Conservation (phyloP, 2,797 vertebrate species). For the Martes flavigula region DNA sequence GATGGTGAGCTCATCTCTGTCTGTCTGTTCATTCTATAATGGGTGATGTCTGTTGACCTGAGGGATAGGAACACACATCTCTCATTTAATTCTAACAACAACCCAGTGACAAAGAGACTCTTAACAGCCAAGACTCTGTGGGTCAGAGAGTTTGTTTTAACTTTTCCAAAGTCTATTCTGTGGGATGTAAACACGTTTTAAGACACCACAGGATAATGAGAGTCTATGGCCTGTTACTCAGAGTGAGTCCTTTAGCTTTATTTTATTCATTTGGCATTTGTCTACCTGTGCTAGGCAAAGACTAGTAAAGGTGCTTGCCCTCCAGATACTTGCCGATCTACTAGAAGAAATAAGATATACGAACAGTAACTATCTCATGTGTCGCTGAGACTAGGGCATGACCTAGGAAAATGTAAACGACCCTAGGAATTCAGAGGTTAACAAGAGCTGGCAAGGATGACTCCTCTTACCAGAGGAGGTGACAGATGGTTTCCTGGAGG, state of each 20-base stretch:
- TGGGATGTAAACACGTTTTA: neutral
- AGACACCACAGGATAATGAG: neutral
- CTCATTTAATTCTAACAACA: neutral
- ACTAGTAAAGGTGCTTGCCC: neutral
- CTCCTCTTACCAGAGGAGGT: neutral
- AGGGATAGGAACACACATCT: neutral
- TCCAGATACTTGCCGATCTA: neutral
- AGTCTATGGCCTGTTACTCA: neutral
- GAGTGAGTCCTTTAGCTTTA: neutral
- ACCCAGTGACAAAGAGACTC: neutral
- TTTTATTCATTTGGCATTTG: neutral
- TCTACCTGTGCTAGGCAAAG: neutral
- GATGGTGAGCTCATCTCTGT: neutral
- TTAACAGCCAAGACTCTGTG: neutral
- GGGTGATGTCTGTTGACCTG: neutral
- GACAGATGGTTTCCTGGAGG: neutral
- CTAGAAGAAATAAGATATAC: neutral
- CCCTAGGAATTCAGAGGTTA: neutral
- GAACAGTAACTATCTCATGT: neutral
- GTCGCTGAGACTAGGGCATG: neutral
- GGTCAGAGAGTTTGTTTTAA: neutral
- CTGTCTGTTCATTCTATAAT: neutral
- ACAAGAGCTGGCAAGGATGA: neutral
- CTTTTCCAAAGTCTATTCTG: neutral
- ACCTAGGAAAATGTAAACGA: neutral